Percentiles rank a stretch among this genome's conserved stretches.
Evolutionary conservation across 2,888 invertebrate species (phyloP).

Genomic region (Neoaliturus tenellus): DNA sequence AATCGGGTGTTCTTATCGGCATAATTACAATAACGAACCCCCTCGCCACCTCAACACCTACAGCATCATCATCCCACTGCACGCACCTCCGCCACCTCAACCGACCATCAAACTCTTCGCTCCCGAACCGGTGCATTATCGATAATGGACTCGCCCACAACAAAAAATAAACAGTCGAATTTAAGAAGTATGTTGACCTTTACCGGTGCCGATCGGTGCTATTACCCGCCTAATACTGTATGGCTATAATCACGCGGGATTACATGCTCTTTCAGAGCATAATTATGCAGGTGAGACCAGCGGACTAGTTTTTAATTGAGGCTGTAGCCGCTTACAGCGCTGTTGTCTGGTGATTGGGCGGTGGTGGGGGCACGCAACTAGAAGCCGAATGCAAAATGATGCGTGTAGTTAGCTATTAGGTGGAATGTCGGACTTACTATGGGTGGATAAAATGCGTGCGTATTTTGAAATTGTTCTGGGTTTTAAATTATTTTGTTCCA

Average conservation of each 20-base stretch:
- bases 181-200: constrained; percentile 40
- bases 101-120: not conserved
- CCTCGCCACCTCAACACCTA: no score
- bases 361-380: not conserved
- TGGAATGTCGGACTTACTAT: not conserved
- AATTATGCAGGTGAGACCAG: constrained; percentile 35
- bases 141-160: constrained; percentile 18
- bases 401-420: not conserved
- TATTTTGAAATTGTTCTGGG: no score
- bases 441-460: no score
- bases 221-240: constrained; percentile 31
- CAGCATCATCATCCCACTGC: no score
- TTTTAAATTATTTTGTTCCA: no score
- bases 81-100: not conserved
- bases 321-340: constrained; percentile 26
- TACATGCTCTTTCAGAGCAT: constrained; percentile 30
- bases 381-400: not conserved
- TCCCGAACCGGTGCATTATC: not conserved
- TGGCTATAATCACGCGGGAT: constrained; percentile 40
- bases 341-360: not conserved
- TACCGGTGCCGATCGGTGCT: constrained; percentile 17
- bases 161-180: constrained; percentile 14
- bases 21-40: no score
- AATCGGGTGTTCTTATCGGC: no score
- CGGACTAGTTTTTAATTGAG: constrained; percentile 50